Evolutionary conservation across 2,888 invertebrate species (phyloP).

Genomic region (Brenthis daphne): DNA sequence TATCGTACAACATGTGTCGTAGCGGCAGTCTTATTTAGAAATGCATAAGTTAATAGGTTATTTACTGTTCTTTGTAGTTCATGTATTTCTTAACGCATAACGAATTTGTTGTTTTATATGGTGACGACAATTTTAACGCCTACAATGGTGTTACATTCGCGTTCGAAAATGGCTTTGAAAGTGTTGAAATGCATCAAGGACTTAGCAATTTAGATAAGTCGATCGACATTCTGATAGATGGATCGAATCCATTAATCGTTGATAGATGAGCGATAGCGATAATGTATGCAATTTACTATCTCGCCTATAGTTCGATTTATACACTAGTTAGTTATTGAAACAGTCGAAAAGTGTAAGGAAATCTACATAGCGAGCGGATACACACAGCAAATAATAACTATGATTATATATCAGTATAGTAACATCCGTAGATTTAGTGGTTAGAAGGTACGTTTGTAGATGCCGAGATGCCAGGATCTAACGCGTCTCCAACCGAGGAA

Average conservation of each 20-base stretch:
- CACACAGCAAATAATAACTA: not conserved
- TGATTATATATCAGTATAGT: not conserved
- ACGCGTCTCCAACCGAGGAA: too few relatives aligned
- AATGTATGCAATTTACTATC: conserved; percentile 39
- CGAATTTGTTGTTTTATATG: conserved; percentile 19
- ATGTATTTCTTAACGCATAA: conserved; percentile 15
- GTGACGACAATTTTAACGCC: conserved; percentile 28
- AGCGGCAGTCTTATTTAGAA: conserved; percentile 6
- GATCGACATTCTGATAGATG: conserved; percentile 58
- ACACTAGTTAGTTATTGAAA: not conserved
- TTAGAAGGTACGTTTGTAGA: too few relatives aligned
- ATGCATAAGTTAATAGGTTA: conserved; percentile 4
- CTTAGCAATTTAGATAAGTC: conserved; percentile 61
- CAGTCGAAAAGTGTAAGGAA: not conserved
- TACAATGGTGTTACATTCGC: conserved; percentile 32
- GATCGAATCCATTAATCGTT: conserved; percentile 60
- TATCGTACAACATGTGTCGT: not conserved
- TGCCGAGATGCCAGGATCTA: too few relatives aligned
- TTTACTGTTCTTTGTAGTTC: conserved; percentile 3
- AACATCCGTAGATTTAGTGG: too few relatives aligned
- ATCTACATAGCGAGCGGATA: not conserved
- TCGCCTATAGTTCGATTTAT: conserved; percentile 5
- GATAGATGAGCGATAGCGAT: conserved; percentile 49
- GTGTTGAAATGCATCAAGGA: conserved; percentile 63
- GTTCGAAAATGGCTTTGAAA: conserved; percentile 41